Base-by-base conservation (phyloP, 2,888 invertebrate genomes). In the Diabrotica balteata region DNA sequence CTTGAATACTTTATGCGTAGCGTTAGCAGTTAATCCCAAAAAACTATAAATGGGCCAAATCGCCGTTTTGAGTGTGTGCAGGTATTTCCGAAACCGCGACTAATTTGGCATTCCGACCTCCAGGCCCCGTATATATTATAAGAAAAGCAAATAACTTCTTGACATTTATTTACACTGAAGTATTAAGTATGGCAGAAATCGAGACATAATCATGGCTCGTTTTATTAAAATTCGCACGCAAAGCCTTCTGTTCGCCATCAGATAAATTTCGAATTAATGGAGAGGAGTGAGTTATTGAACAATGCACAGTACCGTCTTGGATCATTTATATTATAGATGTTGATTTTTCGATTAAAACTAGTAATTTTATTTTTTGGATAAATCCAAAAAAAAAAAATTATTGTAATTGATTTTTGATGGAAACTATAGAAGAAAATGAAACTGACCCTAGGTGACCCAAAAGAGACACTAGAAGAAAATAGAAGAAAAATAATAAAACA, bases 181-280 rank as follows among this genome's bases (percentile, higher is more conserved):
- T 60, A 55, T 63, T 64, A 60, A 64, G 58, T 57, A 64, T 47
- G 51, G 64, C 61, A 57, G 53, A 64, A 57, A 50, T 44, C 66
- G 54, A 52, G 64, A 68, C 68, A 65, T 62, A 66, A 68, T 66
- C 59, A 54, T 59, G 47, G 50, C 53, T 50, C 50, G 68, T 47
- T 66, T 52, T 66, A 68, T 66, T 66, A 62, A 69, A 69, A 66
- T 59, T 69, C 57, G 64, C 69, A 69, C 69, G 66, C 69, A 49
- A 69, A 32, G 57, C 62, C 69, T 69, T 63, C 63, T 59, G 65
- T 66, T 66, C 59, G 51, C 61, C 62, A 69, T 69, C 69, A 69
- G 69, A 69, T 69, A 69, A 69, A 59, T 59, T 66, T 59, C 47
- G 66, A 63, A 63, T 66, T 59, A 66, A 69, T 69, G 68, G 58